Conservation (phyloP, 2,113 vertebrate species). For the Ceyx margarethae region DNA sequence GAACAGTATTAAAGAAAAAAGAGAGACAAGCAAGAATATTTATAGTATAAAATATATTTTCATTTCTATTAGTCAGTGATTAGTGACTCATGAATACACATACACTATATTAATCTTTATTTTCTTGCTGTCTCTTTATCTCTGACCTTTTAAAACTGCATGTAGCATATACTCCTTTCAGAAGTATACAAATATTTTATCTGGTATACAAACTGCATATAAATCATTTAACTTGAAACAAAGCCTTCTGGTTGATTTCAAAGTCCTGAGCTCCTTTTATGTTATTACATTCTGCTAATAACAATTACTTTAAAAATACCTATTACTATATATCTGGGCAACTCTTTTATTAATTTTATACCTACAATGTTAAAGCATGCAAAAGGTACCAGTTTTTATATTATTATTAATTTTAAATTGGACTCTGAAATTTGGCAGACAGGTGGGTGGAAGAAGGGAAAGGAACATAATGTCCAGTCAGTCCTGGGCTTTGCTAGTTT, state of each 20-base stretch:
- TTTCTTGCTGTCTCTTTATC: background rate
- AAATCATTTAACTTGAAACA: background rate
- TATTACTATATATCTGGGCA: background rate
- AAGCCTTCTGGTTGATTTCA: background rate
- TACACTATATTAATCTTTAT: background rate
- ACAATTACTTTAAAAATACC: background rate
- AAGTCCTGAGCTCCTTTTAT: background rate
- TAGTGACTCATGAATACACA: background rate
- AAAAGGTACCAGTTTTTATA: background rate
- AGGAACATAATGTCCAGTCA: background rate
- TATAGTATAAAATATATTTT: background rate
- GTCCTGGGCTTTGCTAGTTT: background rate
- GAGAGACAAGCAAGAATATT: background rate
- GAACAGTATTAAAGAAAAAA: background rate
- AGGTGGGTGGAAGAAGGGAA: background rate
- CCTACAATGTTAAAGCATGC: background rate
- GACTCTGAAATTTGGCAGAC: background rate
- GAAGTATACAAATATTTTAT: background rate
- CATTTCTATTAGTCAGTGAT: background rate
- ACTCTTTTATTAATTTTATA: background rate
- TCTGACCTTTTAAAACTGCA: background rate
- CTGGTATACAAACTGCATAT: background rate
- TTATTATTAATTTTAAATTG: background rate
- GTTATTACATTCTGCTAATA: background rate
- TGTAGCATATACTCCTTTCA: background rate